Evolutionary conservation across 2,888 invertebrate genomes (phyloP), one percentile per base, ranked within the genome.

Genomic region (Acronicta leporina): DNA sequence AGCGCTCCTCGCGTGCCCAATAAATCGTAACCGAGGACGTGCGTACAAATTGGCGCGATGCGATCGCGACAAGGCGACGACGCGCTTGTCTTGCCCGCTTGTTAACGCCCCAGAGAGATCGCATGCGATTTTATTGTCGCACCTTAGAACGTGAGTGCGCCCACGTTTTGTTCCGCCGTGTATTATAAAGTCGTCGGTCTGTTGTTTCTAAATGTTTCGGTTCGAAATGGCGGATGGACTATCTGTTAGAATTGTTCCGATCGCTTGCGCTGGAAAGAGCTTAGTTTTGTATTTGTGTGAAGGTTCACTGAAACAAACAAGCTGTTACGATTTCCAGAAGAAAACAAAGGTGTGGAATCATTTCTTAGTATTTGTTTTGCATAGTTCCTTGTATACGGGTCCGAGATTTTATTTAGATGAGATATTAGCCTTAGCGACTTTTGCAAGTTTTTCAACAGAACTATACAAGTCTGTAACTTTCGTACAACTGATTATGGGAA

Each of bases 1-100:
- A 80, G 85, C 82, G 80, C 76, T 77, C 76, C 82, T 89, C 90
- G 91, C 91, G 90, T 91, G 90, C 80, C 80, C 87, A 87, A 93
- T 93, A 93, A 93, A 93, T 93, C 89, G 77, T 80, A 73, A 63
- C 54, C 53, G 74, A 63, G 57, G 92, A 92, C 92, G 88, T 87
- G 87, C 87, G 90, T 88, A 92, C 93, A 93, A 93, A 93, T 93
- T 93, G 93, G 91, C 88, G 77, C 81, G 84, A 88, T 92, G 88
- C 85, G 78, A 79, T 76, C 79, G 73, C 70, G 68, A 77, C 76
- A 72, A 72, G 69, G 61, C 75, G 74, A 73, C 76, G 74, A 66
- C 81, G 79, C 85, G 80, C 75, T 85, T 83, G 87, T 87, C 87
- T 85, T 70, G 77, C 75, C 72, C 83, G 84, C 90, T 91, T 91